phyloP scores from a whole-genome alignment of 1,140 invertebrate species.

The Lepidurus apus region DNA sequence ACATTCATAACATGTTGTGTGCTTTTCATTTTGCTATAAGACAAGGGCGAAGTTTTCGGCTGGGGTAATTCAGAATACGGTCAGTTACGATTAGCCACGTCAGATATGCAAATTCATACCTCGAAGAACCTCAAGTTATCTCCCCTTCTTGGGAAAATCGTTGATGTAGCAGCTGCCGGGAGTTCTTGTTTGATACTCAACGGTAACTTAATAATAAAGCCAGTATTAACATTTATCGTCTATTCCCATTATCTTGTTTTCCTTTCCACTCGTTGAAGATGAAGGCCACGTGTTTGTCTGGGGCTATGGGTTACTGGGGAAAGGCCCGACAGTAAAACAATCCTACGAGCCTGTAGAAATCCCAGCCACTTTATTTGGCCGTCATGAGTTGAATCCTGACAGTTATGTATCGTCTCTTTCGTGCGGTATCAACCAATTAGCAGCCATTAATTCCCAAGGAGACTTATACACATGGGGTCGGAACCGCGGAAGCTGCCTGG shows the following conservation, averaged over 20 bases:
- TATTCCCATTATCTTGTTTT: constrained; percentile 29
- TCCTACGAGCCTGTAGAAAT: constrained; percentile 61
- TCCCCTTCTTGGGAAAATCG: constrained; percentile 63
- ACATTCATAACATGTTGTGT: not conserved
- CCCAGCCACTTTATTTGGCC: constrained; percentile 73
- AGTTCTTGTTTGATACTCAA: constrained; percentile 78
- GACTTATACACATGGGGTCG: constrained; percentile 87
- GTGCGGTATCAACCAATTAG: constrained; percentile 70
- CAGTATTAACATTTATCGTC: constrained; percentile 35
- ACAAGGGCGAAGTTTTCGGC: constrained; percentile 88
- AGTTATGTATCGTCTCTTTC: constrained; percentile 58
- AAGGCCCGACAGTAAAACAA: constrained; percentile 69
- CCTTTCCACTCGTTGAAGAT: constrained; percentile 51
- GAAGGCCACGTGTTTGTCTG: constrained; percentile 79
- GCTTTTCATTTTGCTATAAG: constrained; percentile 47
- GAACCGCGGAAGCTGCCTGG: constrained; percentile 75
- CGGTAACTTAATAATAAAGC: constrained; percentile 50
- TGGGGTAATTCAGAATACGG: constrained; percentile 96
- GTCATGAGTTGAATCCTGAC: constrained; percentile 70
- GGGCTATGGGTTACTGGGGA: constrained; percentile 87
- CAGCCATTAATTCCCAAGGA: constrained; percentile 69
- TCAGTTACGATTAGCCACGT: constrained; percentile 56
- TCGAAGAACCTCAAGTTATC: constrained; percentile 61
- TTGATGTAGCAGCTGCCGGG: constrained; percentile 77
- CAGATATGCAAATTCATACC: constrained; percentile 50